Conservation (phyloP, 2,113 vertebrate genomes). For the Otolemur garnettii region DNA sequence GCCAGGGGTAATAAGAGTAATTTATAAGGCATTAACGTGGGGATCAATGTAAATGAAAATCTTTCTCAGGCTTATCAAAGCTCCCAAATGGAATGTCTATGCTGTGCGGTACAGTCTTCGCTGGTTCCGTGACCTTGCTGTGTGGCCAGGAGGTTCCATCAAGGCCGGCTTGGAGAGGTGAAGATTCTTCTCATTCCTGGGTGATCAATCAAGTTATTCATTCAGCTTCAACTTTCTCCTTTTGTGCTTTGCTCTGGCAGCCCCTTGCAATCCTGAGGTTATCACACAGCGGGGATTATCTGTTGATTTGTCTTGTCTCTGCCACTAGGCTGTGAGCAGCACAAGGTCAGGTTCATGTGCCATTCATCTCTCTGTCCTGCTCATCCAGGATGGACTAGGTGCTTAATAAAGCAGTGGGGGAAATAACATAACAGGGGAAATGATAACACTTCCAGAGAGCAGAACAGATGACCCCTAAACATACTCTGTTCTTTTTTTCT, state of each 20-base stretch:
- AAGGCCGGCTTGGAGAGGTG: neutral
- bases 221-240: neutral
- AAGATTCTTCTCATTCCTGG: conserved; percentile 24
- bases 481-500: neutral
- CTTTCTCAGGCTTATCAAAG: conserved; percentile 16
- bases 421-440: neutral
- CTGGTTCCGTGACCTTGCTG: neutral
- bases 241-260: neutral
- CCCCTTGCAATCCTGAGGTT: neutral
- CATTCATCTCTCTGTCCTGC: neutral
- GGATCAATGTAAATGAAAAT: conserved; percentile 11
- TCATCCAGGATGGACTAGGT: neutral
- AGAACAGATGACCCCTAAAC: neutral
- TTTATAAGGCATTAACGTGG: neutral
- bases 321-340: neutral
- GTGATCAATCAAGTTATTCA: neutral
- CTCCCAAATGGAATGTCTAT: neutral
- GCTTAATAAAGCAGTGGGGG: neutral
- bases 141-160: neutral
- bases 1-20: neutral
- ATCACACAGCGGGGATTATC: neutral
- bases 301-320: neutral
- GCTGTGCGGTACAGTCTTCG: neutral
- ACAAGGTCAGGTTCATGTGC: neutral
- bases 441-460: neutral